Conservation (phyloP, 1,140 invertebrate species). For the Lepidurus apus region DNA sequence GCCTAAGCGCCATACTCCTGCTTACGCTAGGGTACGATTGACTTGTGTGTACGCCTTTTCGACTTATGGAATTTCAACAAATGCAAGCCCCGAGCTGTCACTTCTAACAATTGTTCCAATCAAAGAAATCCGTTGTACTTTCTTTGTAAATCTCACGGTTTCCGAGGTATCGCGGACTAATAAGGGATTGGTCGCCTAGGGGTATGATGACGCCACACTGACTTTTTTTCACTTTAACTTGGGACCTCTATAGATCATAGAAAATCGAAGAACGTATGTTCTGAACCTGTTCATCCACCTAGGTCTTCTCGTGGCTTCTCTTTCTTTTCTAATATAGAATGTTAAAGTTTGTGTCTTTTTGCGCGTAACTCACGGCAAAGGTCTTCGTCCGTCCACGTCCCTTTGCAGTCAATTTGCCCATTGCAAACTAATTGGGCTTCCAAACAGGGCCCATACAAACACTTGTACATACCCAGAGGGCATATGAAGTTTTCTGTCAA, state of each 20-base stretch:
- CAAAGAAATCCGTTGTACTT: background rate
- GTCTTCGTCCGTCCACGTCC: slow-evolving; percentile 47
- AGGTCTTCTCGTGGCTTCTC: background rate
- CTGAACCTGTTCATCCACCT: background rate
- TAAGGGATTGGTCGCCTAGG: background rate
- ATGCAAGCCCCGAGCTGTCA: background rate
- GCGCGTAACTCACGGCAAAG: slow-evolving; percentile 42
- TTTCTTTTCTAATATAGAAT: background rate
- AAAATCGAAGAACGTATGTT: background rate
- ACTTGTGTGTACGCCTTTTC: background rate
- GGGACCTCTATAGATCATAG: background rate
- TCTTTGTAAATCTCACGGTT: background rate
- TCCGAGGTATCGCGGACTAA: background rate
- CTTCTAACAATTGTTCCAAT: background rate
- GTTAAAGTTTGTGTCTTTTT: background rate
- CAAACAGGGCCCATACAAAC: slow-evolving; percentile 42
- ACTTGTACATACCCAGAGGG: slow-evolving; percentile 40
- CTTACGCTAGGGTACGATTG: background rate
- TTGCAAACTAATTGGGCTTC: slow-evolving; percentile 44
- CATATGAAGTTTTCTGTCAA: slow-evolving; percentile 37
- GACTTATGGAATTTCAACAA: background rate
- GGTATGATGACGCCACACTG: background rate
- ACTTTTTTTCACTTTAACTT: background rate
- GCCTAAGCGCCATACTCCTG: background rate
- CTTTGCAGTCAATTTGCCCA: slow-evolving; percentile 44